Evolutionary conservation across 2,888 invertebrate species (phyloP).

Genomic region (Polyommatus icarus): DNA sequence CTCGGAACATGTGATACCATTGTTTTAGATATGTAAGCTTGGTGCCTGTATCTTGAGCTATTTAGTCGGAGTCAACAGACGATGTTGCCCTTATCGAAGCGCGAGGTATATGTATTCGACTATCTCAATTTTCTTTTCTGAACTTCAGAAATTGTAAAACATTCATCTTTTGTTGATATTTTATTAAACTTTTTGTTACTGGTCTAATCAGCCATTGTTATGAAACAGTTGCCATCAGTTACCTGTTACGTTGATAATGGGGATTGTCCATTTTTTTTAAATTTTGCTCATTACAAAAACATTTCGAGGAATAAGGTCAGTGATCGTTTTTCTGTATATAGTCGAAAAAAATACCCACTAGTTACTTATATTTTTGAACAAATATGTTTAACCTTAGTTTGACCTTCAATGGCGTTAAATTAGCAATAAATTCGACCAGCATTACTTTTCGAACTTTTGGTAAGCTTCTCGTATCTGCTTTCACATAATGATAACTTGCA

Average conservation of each 20-base stretch:
- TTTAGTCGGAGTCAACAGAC: not conserved
- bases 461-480: no score
- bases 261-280: no score
- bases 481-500: no score
- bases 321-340: no score
- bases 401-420: no score
- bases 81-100: not conserved
- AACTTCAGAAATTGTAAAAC: not conserved
- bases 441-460: no score
- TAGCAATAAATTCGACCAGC: no score
- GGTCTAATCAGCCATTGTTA: constrained; percentile 16
- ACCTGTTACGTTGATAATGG: constrained; percentile 36
- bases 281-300: no score
- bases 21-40: constrained; percentile 4
- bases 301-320: no score
- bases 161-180: not conserved
- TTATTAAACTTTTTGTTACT: not conserved
- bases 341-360: no score
- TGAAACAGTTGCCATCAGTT: not conserved
- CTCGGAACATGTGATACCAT: constrained; percentile 1
- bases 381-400: no score
- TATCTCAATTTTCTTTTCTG: constrained; percentile 1
- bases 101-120: not conserved
- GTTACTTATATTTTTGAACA: no score
- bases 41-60: constrained; percentile 1